Base-by-base conservation (phyloP, 2,113 vertebrate genomes). In the Micromys minutus region DNA sequence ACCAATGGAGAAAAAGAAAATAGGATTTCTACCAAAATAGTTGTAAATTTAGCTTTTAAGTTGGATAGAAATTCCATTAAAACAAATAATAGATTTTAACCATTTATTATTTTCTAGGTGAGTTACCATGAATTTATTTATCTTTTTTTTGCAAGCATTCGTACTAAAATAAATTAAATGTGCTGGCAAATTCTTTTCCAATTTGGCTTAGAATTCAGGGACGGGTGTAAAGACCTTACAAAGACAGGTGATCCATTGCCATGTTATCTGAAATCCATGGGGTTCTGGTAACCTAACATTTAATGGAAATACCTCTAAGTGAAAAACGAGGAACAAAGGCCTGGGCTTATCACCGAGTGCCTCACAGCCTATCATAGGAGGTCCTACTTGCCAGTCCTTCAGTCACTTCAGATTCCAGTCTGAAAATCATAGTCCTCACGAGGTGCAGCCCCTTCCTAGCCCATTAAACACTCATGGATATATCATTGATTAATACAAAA, bases 131-230 rank as follows among this genome's bases (percentile, higher is more conserved):
- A 76, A 21, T 65, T 95, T 90, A 42, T 85, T 94, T 87, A n/a
- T 72, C 10, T 88, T 93, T 93, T 87, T 77, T 17, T 89, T 93
- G 55, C 74, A 77, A 88, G 8, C 72, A 39, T 79, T 90, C 17
- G 69, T 95, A 76, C n/a, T 87, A 91, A 93, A 91, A 93, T 67
- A 93, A 83, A 39, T 84, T 16, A 96, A 93, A 80, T 76, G 87
- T 13, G 75, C 63, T 26, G 71, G 29, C 24, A 96, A 85, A 84
- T 77, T 67, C 16, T 87, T 91, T 47, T 74, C 57, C 85, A 92
- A 21, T 88, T 67, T 89, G 47, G 92, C n/a, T 95, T 72, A 67
- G 16, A 94, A 96, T 39, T 57, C 91, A 31, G 39, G 8, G 67
- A 90, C 74, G 11, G 5, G 15, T 83, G 36, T 87, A 91, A 71